Percentiles rank a stretch among this genome's conserved stretches.
Conservation (phyloP, 2,888 invertebrate genomes). For the Callosobruchus maculatus region DNA sequence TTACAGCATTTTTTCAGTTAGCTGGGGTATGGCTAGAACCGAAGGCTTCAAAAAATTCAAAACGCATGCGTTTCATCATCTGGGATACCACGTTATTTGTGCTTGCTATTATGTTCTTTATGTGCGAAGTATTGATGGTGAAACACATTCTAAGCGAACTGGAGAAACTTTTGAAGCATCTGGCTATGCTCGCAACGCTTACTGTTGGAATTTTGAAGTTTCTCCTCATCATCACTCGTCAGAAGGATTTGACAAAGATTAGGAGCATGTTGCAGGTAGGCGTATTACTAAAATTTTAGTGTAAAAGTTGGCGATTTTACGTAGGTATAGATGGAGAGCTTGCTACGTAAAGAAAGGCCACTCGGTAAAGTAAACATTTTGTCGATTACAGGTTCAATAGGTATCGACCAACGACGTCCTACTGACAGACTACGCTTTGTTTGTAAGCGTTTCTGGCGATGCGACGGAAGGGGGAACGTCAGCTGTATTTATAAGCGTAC, state of each 20-base stretch:
- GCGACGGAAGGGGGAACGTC: too few species aligned
- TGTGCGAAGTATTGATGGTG: slow-evolving; percentile 15
- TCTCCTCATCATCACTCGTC: slow-evolving; percentile 18
- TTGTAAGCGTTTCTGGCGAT: too few species aligned
- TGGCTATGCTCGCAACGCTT: slow-evolving; percentile 28
- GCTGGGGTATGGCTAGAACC: slow-evolving; percentile 10
- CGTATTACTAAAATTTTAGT: background rate
- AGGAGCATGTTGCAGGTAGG: slow-evolving; percentile 8
- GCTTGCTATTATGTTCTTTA: slow-evolving; percentile 1
- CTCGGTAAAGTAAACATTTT: too few species aligned
- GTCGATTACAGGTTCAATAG: too few species aligned
- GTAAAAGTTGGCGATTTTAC: too few species aligned
- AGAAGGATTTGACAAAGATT: slow-evolving; percentile 5
- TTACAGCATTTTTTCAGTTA: background rate
- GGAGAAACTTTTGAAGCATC: slow-evolving; percentile 19
- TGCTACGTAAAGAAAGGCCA: too few species aligned
- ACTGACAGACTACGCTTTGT: too few species aligned
- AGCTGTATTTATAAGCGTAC: too few species aligned
- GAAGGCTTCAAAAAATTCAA: background rate
- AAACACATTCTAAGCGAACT: slow-evolving; percentile 10
- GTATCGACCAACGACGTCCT: too few species aligned
- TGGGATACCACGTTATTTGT: slow-evolving; percentile 6
- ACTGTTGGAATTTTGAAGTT: slow-evolving; percentile 26
- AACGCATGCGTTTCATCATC: slow-evolving; percentile 5
- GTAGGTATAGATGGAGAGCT: too few species aligned